Percentiles rank a stretch among this genome's conserved stretches.
Conservation (phyloP, 1,140 invertebrate genomes). For the Philopotamus ludificatus region DNA sequence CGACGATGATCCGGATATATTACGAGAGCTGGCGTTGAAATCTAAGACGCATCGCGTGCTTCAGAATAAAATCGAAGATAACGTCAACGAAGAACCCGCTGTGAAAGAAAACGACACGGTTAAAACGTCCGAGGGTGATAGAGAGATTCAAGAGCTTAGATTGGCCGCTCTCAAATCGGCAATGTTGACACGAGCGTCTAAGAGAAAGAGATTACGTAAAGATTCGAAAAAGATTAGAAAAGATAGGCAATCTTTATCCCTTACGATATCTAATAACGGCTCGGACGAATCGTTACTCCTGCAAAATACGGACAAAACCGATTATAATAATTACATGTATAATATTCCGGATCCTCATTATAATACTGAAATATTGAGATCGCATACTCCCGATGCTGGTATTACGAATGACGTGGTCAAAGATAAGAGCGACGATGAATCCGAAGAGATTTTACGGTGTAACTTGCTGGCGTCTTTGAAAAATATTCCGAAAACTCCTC, state of each 20-base stretch:
- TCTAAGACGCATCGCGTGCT: constrained; percentile 48
- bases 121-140: constrained; percentile 46
- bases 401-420: not conserved
- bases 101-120: constrained; percentile 53
- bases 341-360: not conserved
- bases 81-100: constrained; percentile 33
- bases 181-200: constrained; percentile 53
- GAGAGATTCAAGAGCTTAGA: constrained; percentile 52
- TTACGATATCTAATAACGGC: too few species aligned
- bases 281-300: not conserved
- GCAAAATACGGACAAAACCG: not conserved
- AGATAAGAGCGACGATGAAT: constrained; percentile 43
- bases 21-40: constrained; percentile 51
- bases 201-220: constrained; percentile 47
- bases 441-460: constrained; percentile 52
- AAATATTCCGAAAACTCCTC: constrained; percentile 43
- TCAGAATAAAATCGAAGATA: constrained; percentile 27
- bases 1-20: constrained; percentile 52
- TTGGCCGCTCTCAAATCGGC: constrained; percentile 53
- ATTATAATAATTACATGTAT: not conserved
- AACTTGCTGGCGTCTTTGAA: constrained; percentile 53
- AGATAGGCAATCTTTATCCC: not conserved
- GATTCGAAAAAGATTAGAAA: not conserved
- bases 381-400: not conserved
- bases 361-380: not conserved